These are phyloP conservation scores for Passer domesticus DNA, from an alignment of 2,113 vertebrate species.

Conservation along the genomic window DNA sequence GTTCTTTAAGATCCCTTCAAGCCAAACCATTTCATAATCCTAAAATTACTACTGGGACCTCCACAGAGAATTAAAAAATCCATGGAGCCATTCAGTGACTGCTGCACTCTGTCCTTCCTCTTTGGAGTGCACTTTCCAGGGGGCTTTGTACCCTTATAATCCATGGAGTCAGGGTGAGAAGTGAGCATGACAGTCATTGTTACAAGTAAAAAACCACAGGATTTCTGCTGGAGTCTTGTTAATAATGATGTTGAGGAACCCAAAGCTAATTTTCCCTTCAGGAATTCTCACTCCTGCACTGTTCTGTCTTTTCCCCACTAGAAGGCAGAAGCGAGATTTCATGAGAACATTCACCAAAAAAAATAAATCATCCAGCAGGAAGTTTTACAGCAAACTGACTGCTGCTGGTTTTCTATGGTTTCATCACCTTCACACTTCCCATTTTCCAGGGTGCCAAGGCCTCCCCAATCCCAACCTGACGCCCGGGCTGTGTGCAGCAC, in stretches of 20 bases:
- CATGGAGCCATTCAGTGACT: background rate
- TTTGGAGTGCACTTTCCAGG: background rate
- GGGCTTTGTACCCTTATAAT: background rate
- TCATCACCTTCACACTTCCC: background rate
- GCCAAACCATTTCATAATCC: background rate
- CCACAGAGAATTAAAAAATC: background rate
- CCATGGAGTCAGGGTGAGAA: background rate
- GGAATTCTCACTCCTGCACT: background rate
- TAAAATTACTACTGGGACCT: background rate
- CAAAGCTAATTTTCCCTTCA: background rate
- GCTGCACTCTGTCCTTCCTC: background rate
- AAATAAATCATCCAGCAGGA: slow-evolving; percentile 12
- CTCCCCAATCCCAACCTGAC: background rate
- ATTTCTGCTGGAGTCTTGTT: slow-evolving; percentile 14
- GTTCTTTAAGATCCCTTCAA: background rate
- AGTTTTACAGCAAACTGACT: slow-evolving; percentile 42
- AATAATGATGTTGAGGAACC: background rate
- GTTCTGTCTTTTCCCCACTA: slow-evolving; percentile 35
- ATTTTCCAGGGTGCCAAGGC: background rate
- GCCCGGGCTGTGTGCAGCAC: background rate
- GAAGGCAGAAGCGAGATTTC: slow-evolving; percentile 55
- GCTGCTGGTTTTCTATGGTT: background rate
- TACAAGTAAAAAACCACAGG: background rate
- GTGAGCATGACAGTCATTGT: slow-evolving; percentile 14
- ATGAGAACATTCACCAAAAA: background rate